Evolutionary conservation across 2,888 invertebrate genomes (phyloP).

Genomic region (Rhogogaster chlorosoma): DNA sequence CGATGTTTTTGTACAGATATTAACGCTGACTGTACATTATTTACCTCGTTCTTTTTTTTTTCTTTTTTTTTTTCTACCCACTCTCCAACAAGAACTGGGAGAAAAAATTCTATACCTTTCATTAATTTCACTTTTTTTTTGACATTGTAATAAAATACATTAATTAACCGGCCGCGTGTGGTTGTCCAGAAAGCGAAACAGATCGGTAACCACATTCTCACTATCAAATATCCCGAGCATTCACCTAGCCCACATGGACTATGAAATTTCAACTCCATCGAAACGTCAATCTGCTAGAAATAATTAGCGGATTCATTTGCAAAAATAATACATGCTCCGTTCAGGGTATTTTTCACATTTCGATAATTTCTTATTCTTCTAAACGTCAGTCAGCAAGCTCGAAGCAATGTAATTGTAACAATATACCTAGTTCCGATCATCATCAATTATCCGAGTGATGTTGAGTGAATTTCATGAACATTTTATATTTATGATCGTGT

Average conservation of each 20-base stretch:
- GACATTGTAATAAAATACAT: neutral
- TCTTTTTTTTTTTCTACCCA: neutral
- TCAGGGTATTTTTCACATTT: neutral
- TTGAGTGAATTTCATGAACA: neutral
- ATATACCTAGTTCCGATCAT: neutral
- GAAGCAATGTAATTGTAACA: neutral
- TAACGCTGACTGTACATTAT: neutral
- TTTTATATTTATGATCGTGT: neutral
- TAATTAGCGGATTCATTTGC: neutral
- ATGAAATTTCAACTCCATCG: neutral
- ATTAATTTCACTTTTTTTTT: neutral
- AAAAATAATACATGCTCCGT: neutral
- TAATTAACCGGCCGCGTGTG: slow-evolving; percentile 8
- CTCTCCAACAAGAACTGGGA: neutral
- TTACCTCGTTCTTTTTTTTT: neutral
- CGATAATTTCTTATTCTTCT: neutral
- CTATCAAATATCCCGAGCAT: slow-evolving; percentile 15
- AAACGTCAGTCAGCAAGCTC: neutral
- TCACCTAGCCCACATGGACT: neutral
- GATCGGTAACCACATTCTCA: neutral
- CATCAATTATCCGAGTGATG: neutral
- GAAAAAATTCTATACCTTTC: neutral
- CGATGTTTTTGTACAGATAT: neutral
- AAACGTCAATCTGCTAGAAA: neutral
- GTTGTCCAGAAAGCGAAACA: neutral